phyloP scores from a whole-genome alignment of 2,888 invertebrate species.

The Trachelus iudaicus region DNA sequence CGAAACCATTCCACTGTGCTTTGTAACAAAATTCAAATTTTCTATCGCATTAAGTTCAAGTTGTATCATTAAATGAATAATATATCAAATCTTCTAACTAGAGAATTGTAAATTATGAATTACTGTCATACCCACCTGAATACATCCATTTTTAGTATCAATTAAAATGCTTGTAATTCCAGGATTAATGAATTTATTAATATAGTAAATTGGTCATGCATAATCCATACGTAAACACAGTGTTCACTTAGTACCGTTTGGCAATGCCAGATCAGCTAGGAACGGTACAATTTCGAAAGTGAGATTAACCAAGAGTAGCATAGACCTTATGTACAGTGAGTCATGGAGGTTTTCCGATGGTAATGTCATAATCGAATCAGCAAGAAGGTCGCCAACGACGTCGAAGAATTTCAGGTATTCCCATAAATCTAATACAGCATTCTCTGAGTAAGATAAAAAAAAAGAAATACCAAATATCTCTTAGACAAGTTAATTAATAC shows the following conservation, averaged over 20 bases:
- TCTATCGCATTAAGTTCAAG: not conserved
- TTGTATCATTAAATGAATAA: not conserved
- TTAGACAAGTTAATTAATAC: no score
- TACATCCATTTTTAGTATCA: not conserved
- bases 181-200: not conserved
- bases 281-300: conserved; percentile 42
- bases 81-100: not conserved
- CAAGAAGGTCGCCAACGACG: not conserved
- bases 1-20: not conserved
- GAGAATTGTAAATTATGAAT: not conserved
- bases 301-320: conserved; percentile 39
- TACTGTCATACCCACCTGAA: not conserved
- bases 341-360: conserved; percentile 5
- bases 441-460: not conserved
- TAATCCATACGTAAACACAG: not conserved
- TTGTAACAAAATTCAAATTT: not conserved
- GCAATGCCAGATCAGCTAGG: conserved; percentile 22
- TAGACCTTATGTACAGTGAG: not conserved
- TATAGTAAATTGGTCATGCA: not conserved
- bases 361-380: conserved; percentile 1
- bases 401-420: not conserved
- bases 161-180: not conserved
- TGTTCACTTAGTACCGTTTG: conserved; percentile 12
- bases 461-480: not conserved
- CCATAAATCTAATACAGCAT: not conserved